Base-by-base conservation (phyloP, 2,888 invertebrate genomes). In the Chrysolina oricalcia region DNA sequence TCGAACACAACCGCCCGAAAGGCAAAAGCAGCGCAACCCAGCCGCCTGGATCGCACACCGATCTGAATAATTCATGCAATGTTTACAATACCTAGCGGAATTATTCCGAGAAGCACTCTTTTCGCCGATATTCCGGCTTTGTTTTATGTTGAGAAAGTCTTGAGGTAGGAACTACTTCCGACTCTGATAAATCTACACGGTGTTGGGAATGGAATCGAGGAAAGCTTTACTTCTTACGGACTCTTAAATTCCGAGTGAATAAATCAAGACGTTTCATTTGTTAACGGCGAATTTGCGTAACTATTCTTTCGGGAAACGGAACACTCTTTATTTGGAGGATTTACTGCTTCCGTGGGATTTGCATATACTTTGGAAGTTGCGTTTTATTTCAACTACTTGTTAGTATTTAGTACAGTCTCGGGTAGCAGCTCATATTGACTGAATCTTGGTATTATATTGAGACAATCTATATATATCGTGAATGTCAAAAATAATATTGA, bases 61-160 rank as follows among this genome's bases (percentile, higher is more conserved):
- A 41, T 75, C 71, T 81, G 81, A 82, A 82, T 82, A 76, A 82
- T 82, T 80, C 81, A 82, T 82, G 79, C 78, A 80, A 77, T 81
- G 76, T 80, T 80, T 79, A 73, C 78, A 77, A 80, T 81, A 79
- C 78, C 76, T 73, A 23, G 74, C 63, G 76, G 76, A 76, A 70
- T 74, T 76, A 74, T 78, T 73, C 76, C 64, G 70, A 70, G 74
- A 70, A 76, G 68, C 66, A 72, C 75, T 71, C 72, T 73, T 73
- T 79, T 72, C 74, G 76, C 76, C 72, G 74, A 78, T 78, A 79
- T 43, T 79, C 77, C 71, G 70, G 74, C 74, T 76, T 78, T 78
- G 78, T 78, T 72, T 76, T 76, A 76, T 72, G 76, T 76, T 72
- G 72, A 76, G 76, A 68, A 70, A 78, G 68, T 76, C 71, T 50